Base-by-base conservation (phyloP, 2,888 invertebrate species). In the Rhyacophila evoluta region DNA sequence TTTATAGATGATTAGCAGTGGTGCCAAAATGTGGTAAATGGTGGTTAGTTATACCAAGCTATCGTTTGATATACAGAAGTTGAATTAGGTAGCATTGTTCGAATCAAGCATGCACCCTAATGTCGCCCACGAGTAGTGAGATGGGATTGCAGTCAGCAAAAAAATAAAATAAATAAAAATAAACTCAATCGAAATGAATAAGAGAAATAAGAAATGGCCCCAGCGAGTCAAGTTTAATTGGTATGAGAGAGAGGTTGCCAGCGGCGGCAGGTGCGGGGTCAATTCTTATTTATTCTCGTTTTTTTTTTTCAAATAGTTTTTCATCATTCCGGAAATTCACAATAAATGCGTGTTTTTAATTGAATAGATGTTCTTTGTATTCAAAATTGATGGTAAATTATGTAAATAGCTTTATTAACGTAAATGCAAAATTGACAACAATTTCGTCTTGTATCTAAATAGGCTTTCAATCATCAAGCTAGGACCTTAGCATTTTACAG, bases 11-110 rank as follows among this genome's bases (percentile, higher is more conserved):
- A 39, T 19, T 4, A 15, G 15, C 1, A 15, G 1, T 1, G 41
- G 41, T 5, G 41, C 41, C 41, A 41, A 41, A 41, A 15, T 41
- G n/a, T 41, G 41, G 15, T 41, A 15, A 6, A n/a, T 41, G n/a
- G n/a, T n/a, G n/a, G n/a, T n/a, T n/a, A n/a, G n/a, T n/a, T n/a
- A n/a, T n/a, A n/a, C n/a, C n/a, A n/a, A n/a, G n/a, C n/a, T n/a
- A n/a, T n/a, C n/a, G n/a, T n/a, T n/a, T n/a, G n/a, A n/a, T n/a
- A n/a, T n/a, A n/a, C n/a, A 72, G 41, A 71, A 69, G 37, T 68
- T 70, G 72, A 79, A 75, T 79, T 79, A 79, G 75, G 79, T 79
- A 75, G 79, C 79, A 75, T 78, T 78, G 78, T 78, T 78, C 71
- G 55, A 73, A 68, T 72, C 55, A 72, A 28, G 78, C 38, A 70